Base-by-base conservation (phyloP, 2,797 vertebrate genomes). In the Esox lucius region DNA sequence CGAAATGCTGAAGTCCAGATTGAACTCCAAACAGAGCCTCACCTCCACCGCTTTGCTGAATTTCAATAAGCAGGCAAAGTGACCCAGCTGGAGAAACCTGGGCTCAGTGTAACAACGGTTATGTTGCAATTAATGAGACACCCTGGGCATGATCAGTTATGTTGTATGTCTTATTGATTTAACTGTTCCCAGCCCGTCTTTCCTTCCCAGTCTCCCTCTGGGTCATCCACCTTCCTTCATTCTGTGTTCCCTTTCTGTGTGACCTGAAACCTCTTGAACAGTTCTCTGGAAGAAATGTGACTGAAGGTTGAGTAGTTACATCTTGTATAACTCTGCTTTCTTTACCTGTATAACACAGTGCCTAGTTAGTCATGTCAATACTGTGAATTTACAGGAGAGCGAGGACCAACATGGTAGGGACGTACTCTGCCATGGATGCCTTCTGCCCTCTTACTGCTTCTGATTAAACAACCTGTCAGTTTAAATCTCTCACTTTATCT, bases 141-240 rank as follows among this genome's bases (percentile, higher is more conserved):
- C 94, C 93, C 86, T 87, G 88, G 89, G 93, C 91, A 92, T 93
- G 93, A 93, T 95, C 93, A 94, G 88, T 93, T 93, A 92, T 93
- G 90, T 91, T 93, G 92, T 93, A 93, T 93, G 93, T 94, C 91
- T 94, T 93, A 95, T 95, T 93, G 93, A 94, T 92, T 92, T 82
- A 79, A 85, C 78, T 72, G 12, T n/a, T 46, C 70, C 71, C 83
- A 24, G 17, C 39, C 51, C 8, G 9, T 65, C 5, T 64, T 67
- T 46, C 35, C 22, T 42, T 48, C 68, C 22, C 68, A 70, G 35
- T 69, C 42, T 26, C 68, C 5, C 42, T 49, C 22, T 22, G 42
- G 72, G 31, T 26, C 35, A 22, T 11, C 39, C n/a, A 48, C 56
- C 16, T n/a, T 65, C 5, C 49, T 31, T n/a, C 17, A 22, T 4